These are phyloP conservation scores for Aptenodytes forsteri DNA, from an alignment of 2,113 vertebrate genomes.

Conservation along the genomic window DNA sequence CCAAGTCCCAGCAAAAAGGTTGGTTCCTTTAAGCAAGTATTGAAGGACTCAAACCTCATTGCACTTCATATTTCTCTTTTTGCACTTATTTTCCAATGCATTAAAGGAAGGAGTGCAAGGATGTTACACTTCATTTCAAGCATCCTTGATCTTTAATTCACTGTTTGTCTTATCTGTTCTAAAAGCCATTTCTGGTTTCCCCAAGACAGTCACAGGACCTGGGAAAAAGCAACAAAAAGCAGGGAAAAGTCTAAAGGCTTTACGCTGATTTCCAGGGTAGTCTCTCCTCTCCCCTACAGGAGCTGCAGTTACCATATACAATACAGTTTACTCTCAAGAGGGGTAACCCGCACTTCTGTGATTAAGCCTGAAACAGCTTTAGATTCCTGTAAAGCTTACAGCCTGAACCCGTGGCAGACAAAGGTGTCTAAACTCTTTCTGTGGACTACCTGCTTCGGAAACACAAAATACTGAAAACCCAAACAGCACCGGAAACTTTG, in stretches of 20 bases:
- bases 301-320: neutral
- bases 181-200: neutral
- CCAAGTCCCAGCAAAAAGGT: neutral
- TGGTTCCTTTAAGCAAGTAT: neutral
- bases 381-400: neutral
- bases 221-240: neutral
- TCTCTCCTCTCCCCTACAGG: neutral
- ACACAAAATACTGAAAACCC: neutral
- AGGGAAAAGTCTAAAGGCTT: neutral
- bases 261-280: neutral
- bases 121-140: neutral
- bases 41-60: neutral
- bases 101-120: neutral
- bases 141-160: conserved; percentile 21
- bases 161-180: neutral
- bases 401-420: neutral
- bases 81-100: neutral
- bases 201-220: neutral
- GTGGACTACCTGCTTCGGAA: neutral
- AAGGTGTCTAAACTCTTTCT: neutral
- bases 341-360: neutral
- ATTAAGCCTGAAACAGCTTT: neutral
- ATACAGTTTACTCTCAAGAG: neutral
- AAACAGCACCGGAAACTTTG: neutral
- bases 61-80: neutral